Evolutionary conservation across 2,888 invertebrate genomes (phyloP).

Genomic region (Rotaria macrura): DNA sequence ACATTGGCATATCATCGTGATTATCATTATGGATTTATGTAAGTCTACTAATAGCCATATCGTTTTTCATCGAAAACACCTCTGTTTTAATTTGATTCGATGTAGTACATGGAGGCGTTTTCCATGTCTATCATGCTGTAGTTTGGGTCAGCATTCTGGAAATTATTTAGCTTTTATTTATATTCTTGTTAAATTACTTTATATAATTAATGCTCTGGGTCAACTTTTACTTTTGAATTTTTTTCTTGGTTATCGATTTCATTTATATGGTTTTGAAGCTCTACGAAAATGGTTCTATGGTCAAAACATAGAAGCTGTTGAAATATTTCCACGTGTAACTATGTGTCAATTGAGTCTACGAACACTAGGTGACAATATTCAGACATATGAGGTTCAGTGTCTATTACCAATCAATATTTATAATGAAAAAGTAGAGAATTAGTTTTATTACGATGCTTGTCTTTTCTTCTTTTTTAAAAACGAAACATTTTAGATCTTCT

Average conservation of each 20-base stretch:
- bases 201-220: constrained; percentile 28
- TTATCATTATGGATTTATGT: constrained; percentile 14
- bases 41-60: background rate
- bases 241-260: constrained; percentile 24
- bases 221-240: constrained; percentile 30
- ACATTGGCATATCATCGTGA: constrained; percentile 30
- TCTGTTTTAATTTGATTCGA: background rate
- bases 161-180: constrained; percentile 25
- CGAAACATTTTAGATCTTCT: constrained; percentile 18
- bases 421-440: constrained; percentile 22
- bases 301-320: background rate
- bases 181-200: constrained; percentile 28
- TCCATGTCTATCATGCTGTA: background rate
- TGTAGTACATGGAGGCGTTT: background rate
- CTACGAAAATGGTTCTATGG: constrained; percentile 23
- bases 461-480: no score
- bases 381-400: constrained; percentile 29
- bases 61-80: background rate
- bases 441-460: no score
- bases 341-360: constrained; percentile 29
- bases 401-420: constrained; percentile 29
- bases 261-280: constrained; percentile 28
- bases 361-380: constrained; percentile 30
- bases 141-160: constrained; percentile 9
- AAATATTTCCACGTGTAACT: constrained; percentile 31